A percentile compares a stretch with the other conserved stretches of the same genome.
Conservation (phyloP, 35 echinoderm and acorn worm genomes). For the Lytechinus variegatus region DNA sequence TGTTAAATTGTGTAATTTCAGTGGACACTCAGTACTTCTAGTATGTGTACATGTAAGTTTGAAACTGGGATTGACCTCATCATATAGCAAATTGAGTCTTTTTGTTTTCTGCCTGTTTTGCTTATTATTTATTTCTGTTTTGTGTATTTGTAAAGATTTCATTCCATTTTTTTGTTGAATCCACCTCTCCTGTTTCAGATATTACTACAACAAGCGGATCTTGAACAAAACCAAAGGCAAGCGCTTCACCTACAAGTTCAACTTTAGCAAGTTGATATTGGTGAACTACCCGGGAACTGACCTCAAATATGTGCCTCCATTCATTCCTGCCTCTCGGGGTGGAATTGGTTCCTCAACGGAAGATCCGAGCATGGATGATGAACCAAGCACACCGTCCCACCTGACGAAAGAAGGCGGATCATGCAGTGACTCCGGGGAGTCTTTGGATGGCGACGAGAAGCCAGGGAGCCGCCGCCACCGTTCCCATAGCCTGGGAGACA, state of each 20-base stretch:
- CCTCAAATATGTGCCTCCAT: conserved; percentile 82
- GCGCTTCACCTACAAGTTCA: conserved; percentile 98
- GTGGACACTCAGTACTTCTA: too few relatives aligned
- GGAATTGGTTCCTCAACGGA: conserved; percentile 52
- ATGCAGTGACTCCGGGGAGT: conserved; percentile 76
- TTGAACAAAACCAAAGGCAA: conserved; percentile 98
- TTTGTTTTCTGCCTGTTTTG: too few relatives aligned
- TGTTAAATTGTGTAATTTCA: too few relatives aligned
- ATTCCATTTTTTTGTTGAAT: neutral
- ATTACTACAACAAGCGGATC: conserved; percentile 99
- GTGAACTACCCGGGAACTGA: conserved; percentile 96
- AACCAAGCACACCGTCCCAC: conserved; percentile 59
- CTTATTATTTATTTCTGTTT: neutral
- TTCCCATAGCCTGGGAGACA: conserved; percentile 89
- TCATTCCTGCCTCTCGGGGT: conserved; percentile 54
- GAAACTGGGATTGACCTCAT: too few relatives aligned
- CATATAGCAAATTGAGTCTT: too few relatives aligned
- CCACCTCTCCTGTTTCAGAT: conserved; percentile 62
- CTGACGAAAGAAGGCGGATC: conserved; percentile 56
- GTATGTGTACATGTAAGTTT: too few relatives aligned
- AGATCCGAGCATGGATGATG: conserved; percentile 64
- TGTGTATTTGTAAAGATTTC: neutral
- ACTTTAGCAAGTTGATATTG: conserved; percentile 97
- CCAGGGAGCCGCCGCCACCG: conserved; percentile 68
- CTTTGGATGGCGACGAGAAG: conserved; percentile 75